phyloP scores from a whole-genome alignment of 2,888 invertebrate species.

The Thyatira batis region DNA sequence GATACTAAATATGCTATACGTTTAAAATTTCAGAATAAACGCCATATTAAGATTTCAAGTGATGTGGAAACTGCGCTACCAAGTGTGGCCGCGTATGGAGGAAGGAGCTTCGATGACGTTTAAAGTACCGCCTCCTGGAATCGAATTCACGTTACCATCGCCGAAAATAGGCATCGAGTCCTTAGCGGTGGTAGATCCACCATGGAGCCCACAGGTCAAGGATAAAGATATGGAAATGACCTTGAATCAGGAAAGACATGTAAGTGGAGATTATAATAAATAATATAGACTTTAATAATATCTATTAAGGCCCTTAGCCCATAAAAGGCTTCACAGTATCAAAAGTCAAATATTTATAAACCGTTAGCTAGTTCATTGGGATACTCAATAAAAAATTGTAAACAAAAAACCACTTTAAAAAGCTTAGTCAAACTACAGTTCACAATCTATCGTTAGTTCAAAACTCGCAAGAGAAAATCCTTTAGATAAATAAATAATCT shows the following conservation, averaged over 20 bases:
- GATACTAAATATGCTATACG: neutral
- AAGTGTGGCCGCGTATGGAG: slow-evolving; percentile 99
- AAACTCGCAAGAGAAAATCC: too few species aligned
- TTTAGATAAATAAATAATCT: too few species aligned
- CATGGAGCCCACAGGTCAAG: slow-evolving; percentile 99
- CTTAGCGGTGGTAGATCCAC: slow-evolving; percentile 97
- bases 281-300: too few species aligned
- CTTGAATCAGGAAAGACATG: slow-evolving; percentile 97
- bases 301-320: too few species aligned
- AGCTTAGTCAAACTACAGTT: too few species aligned
- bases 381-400: too few species aligned
- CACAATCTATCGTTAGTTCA: too few species aligned
- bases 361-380: too few species aligned
- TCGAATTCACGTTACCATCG: slow-evolving; percentile 99
- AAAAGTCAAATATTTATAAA: too few species aligned
- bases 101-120: slow-evolving; percentile 97
- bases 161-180: slow-evolving; percentile 99
- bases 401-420: too few species aligned
- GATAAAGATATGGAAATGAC: slow-evolving; percentile 99
- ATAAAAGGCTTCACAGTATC: too few species aligned
- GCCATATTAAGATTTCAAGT: slow-evolving; percentile 90
- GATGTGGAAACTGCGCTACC: slow-evolving; percentile 97
- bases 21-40: slow-evolving; percentile 64
- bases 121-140: slow-evolving; percentile 99
- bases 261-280: slow-evolving; percentile 76